Evolutionary conservation across 1,140 invertebrate species (phyloP), one percentile per base, ranked within the genome.

Genomic region (Daktulosphaira vitifoliae): DNA sequence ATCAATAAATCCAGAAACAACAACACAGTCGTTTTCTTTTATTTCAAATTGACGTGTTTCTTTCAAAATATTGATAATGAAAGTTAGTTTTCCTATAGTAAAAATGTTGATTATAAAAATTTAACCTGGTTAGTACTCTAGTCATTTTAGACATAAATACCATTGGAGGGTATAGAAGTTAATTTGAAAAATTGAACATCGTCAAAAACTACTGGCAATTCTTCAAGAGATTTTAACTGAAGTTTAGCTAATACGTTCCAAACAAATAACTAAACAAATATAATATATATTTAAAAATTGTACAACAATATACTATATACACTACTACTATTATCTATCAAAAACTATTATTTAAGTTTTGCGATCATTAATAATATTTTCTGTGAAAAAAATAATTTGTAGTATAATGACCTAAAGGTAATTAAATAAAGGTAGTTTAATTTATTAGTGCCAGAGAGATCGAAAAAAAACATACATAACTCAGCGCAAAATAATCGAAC

Each of bases 191-290:
- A 37, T 42, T 66, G 53, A 38, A 66, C 53, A 7, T 66, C 62
- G 9, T 66, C 54, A 11, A 66, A 49, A 0, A 59, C 53, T 6
- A 66, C 26, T 0, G 66, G 53, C 0, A 66, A 1, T 37, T 66
- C 26, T 5, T 39, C 37, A 16, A 44, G 1, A 18, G 7, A 23
- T 1, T 20, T 18, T 3, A 7, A 15, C 26, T 62, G 51, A 1
- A 66, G 9, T 51, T 66, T 66, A 37, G 66, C 66, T n/a, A 66
- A 23, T 16, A 46, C 54, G 1, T 51, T 18, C 66, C 66, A 66
- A 15, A 51, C 54, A 3, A 66, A 62, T 26, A 29, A 48, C 66
- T 66, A 18, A 4, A 7, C 4, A n/a, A n/a, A n/a, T n/a, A n/a
- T n/a, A n/a, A n/a, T n/a, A n/a, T n/a, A n/a, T n/a, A n/a, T n/a